Conservation (phyloP, 1,140 invertebrate species). For the Ips typographus region DNA sequence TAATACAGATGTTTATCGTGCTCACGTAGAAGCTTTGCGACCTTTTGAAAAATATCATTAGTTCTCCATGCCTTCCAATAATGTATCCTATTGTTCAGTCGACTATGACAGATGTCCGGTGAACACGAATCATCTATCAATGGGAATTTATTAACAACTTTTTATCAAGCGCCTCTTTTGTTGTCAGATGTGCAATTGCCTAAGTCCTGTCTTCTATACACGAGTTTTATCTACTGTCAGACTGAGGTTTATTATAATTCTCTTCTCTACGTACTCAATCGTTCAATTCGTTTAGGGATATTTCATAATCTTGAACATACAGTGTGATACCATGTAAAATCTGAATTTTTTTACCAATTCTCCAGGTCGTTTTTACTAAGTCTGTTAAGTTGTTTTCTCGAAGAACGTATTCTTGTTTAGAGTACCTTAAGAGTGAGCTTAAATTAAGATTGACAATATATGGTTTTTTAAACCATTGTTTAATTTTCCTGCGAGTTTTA, state of each 20-base stretch:
- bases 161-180: neutral
- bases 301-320: neutral
- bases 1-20: constrained; percentile 14
- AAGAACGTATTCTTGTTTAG: no score
- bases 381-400: no score
- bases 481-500: no score
- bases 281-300: neutral
- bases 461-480: no score
- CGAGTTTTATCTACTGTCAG: no score
- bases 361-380: no score
- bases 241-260: neutral
- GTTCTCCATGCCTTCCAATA: neutral
- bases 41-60: constrained; percentile 18
- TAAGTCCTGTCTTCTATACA: neutral
- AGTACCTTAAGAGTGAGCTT: no score
- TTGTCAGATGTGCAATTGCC: neutral
- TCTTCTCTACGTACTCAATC: neutral
- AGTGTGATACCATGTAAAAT: no score
- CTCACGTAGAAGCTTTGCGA: neutral
- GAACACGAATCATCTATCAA: constrained; percentile 1
- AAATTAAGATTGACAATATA: no score
- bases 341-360: no score
- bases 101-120: constrained; percentile 2
- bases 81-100: constrained; percentile 12
- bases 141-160: neutral